A percentile compares a stretch with the other conserved stretches of the same genome.
These are phyloP conservation scores for Halisarca cf. caerulea DNA, from an alignment of 37 sponge, comb jelly and placozoan genomes.

Conservation along the genomic window DNA sequence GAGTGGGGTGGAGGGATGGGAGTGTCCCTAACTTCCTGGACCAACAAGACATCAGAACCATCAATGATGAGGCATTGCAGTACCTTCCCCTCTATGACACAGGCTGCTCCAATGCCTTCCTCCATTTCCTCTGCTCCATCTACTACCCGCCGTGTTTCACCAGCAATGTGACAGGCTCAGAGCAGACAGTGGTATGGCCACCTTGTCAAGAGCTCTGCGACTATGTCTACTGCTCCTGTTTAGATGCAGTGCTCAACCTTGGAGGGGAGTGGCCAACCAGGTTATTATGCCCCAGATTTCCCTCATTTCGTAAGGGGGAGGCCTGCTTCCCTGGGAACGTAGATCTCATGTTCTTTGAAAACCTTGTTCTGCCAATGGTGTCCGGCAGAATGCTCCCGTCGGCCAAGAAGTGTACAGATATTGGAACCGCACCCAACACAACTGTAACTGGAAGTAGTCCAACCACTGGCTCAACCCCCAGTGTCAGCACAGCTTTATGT, in stretches of 20 bases:
- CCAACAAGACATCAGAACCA: neutral
- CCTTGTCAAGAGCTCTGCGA: constrained; percentile 68
- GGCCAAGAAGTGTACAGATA: neutral
- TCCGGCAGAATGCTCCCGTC: neutral
- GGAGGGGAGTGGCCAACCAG: constrained; percentile 55
- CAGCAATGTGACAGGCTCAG: no score
- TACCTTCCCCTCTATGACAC: constrained; percentile 35
- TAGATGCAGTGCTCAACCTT: neutral
- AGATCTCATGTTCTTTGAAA: no score
- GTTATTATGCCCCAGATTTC: constrained; percentile 38
- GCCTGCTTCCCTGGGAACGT: no score
- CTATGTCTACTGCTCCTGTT: constrained; percentile 35
- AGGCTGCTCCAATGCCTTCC: constrained; percentile 65
- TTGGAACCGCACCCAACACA: neutral
- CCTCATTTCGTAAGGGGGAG: neutral
- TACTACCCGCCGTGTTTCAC: constrained; percentile 65
- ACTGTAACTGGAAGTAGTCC: neutral
- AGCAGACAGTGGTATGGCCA: neutral
- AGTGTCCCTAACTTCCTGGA: constrained; percentile 1
- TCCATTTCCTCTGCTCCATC: constrained; percentile 66
- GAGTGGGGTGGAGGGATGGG: neutral
- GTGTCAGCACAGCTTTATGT: neutral
- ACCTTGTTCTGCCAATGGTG: neutral
- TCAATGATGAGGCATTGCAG: constrained; percentile 30
- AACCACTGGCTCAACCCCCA: neutral